These are phyloP conservation scores for Lacerta viridis DNA, from an alignment of 2,797 vertebrate genomes.

Conservation along the genomic window DNA sequence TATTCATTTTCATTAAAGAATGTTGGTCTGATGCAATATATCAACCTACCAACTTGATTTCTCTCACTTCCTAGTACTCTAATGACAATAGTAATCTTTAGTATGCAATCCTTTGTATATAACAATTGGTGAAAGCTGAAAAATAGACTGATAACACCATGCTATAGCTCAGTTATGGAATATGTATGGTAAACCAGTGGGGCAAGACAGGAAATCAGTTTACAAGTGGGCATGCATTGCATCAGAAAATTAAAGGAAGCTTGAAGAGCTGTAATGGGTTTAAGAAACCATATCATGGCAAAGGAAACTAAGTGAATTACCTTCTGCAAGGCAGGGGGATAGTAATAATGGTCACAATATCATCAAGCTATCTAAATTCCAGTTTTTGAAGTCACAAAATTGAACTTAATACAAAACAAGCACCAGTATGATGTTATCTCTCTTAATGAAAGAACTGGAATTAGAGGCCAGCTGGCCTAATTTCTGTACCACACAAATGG, in stretches of 20 bases:
- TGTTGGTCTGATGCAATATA: neutral
- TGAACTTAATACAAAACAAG: neutral
- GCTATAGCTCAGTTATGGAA: conserved; percentile 17
- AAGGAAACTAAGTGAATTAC: conserved; percentile 4
- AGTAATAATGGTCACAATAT: neutral
- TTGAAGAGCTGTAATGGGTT: neutral
- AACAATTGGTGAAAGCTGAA: neutral
- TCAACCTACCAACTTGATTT: neutral
- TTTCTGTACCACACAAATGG: neutral
- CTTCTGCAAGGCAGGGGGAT: neutral
- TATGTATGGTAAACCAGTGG: neutral
- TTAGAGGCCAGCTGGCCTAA: conserved; percentile 5
- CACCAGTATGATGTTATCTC: neutral
- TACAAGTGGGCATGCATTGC: neutral
- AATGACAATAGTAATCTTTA: neutral
- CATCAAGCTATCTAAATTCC: neutral
- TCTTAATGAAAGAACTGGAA: conserved; percentile 27
- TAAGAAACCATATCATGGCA: neutral
- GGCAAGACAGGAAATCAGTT: neutral
- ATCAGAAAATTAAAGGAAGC: neutral
- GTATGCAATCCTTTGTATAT: neutral
- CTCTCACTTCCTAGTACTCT: neutral
- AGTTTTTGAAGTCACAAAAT: conserved; percentile 7
- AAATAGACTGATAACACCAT: neutral
- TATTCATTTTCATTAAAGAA: neutral